phyloP scores from a whole-genome alignment of 2,888 invertebrate genomes.

The Acanthopleura granulata region DNA sequence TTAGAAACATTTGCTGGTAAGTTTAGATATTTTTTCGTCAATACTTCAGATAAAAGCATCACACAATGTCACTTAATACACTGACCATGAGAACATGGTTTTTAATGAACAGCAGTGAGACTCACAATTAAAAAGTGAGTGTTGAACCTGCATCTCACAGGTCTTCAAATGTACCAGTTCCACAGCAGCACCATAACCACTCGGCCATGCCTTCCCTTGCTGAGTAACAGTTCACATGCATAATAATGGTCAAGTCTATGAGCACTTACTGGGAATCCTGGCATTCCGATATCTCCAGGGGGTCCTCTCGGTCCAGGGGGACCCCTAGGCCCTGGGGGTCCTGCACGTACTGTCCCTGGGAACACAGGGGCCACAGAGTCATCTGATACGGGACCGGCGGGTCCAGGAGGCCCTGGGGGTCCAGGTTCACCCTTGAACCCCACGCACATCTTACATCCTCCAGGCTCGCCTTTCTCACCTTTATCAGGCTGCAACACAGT shows the following conservation, averaged over 20 bases:
- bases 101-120: no score
- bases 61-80: no score
- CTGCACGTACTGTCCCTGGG: slow-evolving; percentile 1
- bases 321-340: slow-evolving; percentile 25
- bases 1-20: no score
- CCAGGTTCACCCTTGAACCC: slow-evolving; percentile 24
- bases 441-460: slow-evolving; percentile 15
- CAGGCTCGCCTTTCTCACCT: slow-evolving; percentile 30
- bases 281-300: slow-evolving; percentile 57
- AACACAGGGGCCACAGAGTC: background rate
- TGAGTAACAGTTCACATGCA: no score
- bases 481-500: slow-evolving; percentile 3
- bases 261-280: slow-evolving; percentile 55
- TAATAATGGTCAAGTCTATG: background rate
- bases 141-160: no score
- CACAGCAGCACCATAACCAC: no score
- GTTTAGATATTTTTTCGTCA: no score
- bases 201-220: no score
- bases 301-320: slow-evolving; percentile 37
- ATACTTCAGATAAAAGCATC: no score
- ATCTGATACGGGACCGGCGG: slow-evolving; percentile 25
- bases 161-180: no score
- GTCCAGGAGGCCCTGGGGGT: slow-evolving; percentile 29
- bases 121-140: no score
- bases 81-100: no score